These are phyloP conservation scores for Papilio glaucus DNA, from an alignment of 1,140 invertebrate genomes.

Conservation along the genomic window DNA sequence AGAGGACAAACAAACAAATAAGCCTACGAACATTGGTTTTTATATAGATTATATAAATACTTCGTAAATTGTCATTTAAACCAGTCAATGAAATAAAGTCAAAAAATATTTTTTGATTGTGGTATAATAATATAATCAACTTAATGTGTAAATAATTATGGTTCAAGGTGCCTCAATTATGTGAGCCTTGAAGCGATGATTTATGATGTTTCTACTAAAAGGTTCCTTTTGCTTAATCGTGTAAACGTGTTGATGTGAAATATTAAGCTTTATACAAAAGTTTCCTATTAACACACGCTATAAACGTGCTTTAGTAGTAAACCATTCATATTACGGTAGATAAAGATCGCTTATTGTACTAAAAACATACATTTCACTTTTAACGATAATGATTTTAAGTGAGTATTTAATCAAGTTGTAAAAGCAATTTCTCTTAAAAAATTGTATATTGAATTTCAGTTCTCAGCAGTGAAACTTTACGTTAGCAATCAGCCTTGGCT, in stretches of 20 bases:
- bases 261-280: constrained; percentile 3
- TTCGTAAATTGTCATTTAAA: too few species aligned
- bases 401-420: not conserved
- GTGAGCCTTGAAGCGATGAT: not conserved
- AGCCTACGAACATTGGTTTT: too few species aligned
- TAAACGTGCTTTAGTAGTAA: constrained; percentile 7
- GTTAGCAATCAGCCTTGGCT: constrained; percentile 30
- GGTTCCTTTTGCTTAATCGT: not conserved
- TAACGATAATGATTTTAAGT: too few species aligned
- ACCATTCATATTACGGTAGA: not conserved
- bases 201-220: constrained; percentile 14
- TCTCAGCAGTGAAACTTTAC: constrained; percentile 9
- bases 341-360: not conserved
- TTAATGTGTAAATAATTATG: not conserved
- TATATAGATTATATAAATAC: too few species aligned
- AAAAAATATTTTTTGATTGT: not conserved
- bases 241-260: constrained; percentile 9
- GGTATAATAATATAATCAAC: not conserved
- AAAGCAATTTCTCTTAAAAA: constrained; percentile 4
- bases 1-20: too few species aligned
- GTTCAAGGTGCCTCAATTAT: not conserved
- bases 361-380: too few species aligned
- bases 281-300: not conserved
- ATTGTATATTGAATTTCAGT: constrained; percentile 27
- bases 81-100: not conserved